These are phyloP conservation scores for Pharmacophagus antenor DNA, from an alignment of 2,888 invertebrate species.

Conservation along the genomic window DNA sequence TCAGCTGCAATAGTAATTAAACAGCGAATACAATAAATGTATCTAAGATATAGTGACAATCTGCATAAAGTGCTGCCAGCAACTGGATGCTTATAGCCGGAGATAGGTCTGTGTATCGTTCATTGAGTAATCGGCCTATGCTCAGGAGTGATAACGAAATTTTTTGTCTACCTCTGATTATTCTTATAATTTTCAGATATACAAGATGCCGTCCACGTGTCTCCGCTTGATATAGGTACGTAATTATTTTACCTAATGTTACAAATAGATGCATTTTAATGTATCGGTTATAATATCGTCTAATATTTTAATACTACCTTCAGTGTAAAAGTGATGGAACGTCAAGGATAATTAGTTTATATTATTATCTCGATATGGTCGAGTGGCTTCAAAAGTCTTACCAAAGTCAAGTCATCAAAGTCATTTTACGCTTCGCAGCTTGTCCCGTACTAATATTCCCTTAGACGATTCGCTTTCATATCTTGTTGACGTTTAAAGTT, in stretches of 20 bases:
- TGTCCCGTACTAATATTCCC: constrained; percentile 38
- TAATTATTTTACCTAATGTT: background rate
- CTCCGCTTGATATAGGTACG: constrained; percentile 18
- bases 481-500: constrained; percentile 45
- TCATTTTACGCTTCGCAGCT: constrained; percentile 51
- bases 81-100: too few relatives aligned
- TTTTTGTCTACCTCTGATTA: background rate
- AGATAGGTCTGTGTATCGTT: too few relatives aligned
- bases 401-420: constrained; percentile 42
- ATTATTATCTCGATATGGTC: constrained; percentile 42
- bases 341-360: constrained; percentile 29
- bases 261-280: background rate
- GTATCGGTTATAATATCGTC: background rate
- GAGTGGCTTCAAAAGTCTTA: constrained; percentile 40
- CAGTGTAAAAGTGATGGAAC: constrained; percentile 21
- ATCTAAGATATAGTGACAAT: too few relatives aligned
- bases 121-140: too few relatives aligned
- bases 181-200: constrained; percentile 17
- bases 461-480: constrained; percentile 51
- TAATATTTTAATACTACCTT: background rate
- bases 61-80: too few relatives aligned
- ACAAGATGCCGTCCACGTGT: constrained; percentile 2
- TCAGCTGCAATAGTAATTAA: background rate
- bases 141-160: too few relatives aligned
- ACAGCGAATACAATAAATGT: background rate